Evolutionary conservation across 1,140 invertebrate genomes (phyloP), one percentile per base, ranked within the genome.

Genomic region (Andricus grossulariae): DNA sequence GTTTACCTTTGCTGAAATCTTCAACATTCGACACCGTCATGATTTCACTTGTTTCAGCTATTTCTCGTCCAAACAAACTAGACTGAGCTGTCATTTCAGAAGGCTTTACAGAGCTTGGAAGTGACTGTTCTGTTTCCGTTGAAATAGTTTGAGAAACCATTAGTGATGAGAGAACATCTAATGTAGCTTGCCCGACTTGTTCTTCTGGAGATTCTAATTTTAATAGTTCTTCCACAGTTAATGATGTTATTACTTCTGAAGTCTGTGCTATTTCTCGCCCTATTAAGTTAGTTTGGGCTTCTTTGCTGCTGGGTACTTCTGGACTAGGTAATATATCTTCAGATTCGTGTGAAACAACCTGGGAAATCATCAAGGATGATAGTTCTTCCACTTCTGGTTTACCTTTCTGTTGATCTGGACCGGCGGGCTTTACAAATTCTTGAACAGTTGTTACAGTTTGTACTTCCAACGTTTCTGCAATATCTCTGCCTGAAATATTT

Each of bases 191-290:
- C 25, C 80, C 82, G 57, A 72, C 72, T 71, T 75, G 76, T 73
- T 75, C 76, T 51, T 83, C 80, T n/a, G 83, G 80, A 52, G 66
- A 19, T 50, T 75, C 49, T 25, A 18, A 21, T 79, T 82, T 72
- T 45, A 74, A 60, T 11, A 85, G 71, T 52, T 82, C 77, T 74
- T 82, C 75, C 12, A 80, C 74, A 51, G 25, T 84, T 16, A 70
- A 72, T 21, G 84, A 74, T n/a, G 85, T 74, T 76, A 80, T 78
- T 74, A 87, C 51, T 86, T 88, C 81, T 18, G 70, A 78, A 3
- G 84, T 85, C 81, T 88, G 80, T 18, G 86, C 83, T 51, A 83
- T 75, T 80, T 87, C 80, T 76, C 79, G 70, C 50, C 83, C 82
- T 19, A 80, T 57, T 51, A 86, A 57, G 54, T 51, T 86, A 54